Evolutionary conservation across 64 coral and sea anemone genomes (phyloP), one percentile per base, ranked within the genome.

Genomic region (Anthopleura sola): DNA sequence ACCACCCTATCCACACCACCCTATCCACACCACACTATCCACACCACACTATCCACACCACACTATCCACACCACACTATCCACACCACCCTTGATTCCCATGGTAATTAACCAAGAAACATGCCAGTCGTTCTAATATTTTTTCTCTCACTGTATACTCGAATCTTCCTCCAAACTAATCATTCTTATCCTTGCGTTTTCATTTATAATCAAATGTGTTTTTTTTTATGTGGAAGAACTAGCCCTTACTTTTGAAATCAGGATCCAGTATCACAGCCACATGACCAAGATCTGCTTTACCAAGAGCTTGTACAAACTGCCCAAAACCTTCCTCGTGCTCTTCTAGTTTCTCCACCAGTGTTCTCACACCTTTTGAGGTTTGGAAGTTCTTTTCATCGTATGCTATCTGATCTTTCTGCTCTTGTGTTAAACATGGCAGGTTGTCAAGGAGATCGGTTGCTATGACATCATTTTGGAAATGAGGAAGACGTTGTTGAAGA

Each of bases 241-340:
- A n/a, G n/a, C n/a, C n/a, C n/a, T 62, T 11, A 83, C 82, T 16
- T 56, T 83, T 16, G 34, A 50, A 83, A 16, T 60, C 55, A 58
- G 54, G 60, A 66, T 93, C 91, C 10, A 93, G 48, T 60, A 93
- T 18, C 29, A 88, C 44, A 31, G 86, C 91, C 29, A 93, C 68
- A 10, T 93, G 86, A 2, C 79, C 86, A n/a, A 76, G 24, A 0
- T 80, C 86, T 28, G 6, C 58, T 37, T 71, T 75, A 31, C 80
- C 36, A 12, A 93, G 18, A 3, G 91, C 91, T 1, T 26, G 28
- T 7, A 93, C 86, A 54, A 93, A 88, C 81, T 88, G 55, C n/a
- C 40, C 47, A 68, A 93, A 93, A 36, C 86, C 91, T 38, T 57
- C 75, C 23, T 88, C 50, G 5, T 37, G 50, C 38, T 60, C 51